A percentile compares a stretch with the other conserved stretches of the same genome.
Conservation (phyloP, 2,888 invertebrate species). For the Baccha elongata region DNA sequence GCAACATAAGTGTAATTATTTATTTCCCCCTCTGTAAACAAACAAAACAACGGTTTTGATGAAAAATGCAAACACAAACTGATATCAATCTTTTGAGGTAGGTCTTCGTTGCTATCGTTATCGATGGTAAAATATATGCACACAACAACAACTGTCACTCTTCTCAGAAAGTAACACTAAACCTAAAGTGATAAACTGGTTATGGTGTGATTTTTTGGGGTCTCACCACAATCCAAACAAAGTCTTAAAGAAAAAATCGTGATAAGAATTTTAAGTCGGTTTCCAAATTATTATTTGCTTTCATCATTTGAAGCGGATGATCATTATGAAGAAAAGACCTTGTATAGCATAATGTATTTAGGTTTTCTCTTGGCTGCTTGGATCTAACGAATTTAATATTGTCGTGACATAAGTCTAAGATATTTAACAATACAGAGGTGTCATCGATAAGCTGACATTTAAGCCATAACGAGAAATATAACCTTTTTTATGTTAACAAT, state of each 20-base stretch:
- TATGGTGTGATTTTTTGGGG: constrained; percentile 10
- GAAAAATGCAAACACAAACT: constrained; percentile 29
- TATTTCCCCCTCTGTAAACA: background rate
- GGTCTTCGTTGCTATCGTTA: constrained; percentile 6
- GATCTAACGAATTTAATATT: constrained; percentile 30
- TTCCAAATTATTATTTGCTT: constrained; percentile 33
- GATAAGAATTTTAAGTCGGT: constrained; percentile 53
- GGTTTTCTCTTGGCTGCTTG: constrained; percentile 22
- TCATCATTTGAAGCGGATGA: constrained; percentile 38
- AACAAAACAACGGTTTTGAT: constrained; percentile 9
- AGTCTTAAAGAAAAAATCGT: constrained; percentile 52
- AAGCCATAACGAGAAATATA: constrained; percentile 5
- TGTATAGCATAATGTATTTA: constrained; percentile 37
- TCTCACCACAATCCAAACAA: constrained; percentile 11
- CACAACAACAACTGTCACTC: constrained; percentile 11
- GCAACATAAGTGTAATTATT: constrained; percentile 19
- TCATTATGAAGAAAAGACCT: constrained; percentile 18
- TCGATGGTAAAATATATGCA: background rate
- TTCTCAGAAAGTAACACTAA: constrained; percentile 44
- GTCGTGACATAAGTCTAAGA: constrained; percentile 49
- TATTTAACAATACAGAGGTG: constrained; percentile 11
- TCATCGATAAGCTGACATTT: constrained; percentile 11
- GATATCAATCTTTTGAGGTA: constrained; percentile 36
- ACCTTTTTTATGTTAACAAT: background rate
- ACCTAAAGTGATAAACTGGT: constrained; percentile 40